phyloP scores from a whole-genome alignment of 2,888 invertebrate species.

The Actias luna region DNA sequence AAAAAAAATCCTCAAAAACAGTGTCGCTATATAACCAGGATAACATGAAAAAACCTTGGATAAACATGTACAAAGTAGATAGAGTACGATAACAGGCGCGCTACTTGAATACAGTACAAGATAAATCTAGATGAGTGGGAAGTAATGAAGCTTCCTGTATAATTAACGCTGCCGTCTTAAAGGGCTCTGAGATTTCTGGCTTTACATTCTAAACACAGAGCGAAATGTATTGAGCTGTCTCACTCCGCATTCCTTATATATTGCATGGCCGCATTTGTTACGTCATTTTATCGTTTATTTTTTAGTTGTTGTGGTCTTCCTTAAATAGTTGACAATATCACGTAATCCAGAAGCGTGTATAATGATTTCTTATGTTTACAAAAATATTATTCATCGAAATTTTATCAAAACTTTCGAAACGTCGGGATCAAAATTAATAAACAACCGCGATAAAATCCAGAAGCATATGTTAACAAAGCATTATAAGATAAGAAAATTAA shows the following conservation, averaged over 20 bases:
- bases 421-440: too few species aligned
- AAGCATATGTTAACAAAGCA: too few species aligned
- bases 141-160: constrained; percentile 7
- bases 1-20: too few species aligned
- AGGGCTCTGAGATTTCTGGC: not conserved
- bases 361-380: too few species aligned
- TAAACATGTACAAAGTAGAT: not conserved
- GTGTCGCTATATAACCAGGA: not conserved
- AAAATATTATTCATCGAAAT: too few species aligned
- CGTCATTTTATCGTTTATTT: not conserved
- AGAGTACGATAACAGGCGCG: not conserved
- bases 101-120: not conserved
- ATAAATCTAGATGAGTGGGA: not conserved
- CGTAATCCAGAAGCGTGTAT: too few species aligned
- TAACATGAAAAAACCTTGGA: not conserved
- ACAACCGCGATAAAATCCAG: too few species aligned
- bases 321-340: too few species aligned
- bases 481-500: too few species aligned
- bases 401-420: too few species aligned
- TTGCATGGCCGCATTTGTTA: not conserved
- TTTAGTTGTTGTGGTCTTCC: too few species aligned
- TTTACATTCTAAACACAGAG: not conserved
- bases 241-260: not conserved
- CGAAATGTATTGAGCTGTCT: not conserved
- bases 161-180: constrained; percentile 7